Evolutionary conservation across 1,140 invertebrate genomes (phyloP).

Genomic region (honey bee (Apis mellifera)): DNA sequence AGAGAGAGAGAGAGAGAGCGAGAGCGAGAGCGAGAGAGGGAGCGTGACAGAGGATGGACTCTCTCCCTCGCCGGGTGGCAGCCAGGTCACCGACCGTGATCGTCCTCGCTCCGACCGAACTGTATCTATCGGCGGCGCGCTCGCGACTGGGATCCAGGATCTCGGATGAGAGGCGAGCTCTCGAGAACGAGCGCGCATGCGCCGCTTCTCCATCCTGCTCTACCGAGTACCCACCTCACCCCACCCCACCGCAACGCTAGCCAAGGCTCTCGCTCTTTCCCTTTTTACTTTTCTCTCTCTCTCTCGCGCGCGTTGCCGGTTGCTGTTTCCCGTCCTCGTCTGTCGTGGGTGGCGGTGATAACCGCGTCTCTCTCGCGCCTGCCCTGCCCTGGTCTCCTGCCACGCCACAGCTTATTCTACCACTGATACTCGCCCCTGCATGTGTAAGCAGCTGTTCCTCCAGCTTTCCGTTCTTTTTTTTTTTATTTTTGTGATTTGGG

Average conservation of each 20-base stretch:
- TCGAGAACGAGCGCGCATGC: conserved; percentile 60
- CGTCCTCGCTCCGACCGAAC: conserved; percentile 49
- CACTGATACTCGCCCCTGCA: not conserved
- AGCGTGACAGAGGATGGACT: conserved; percentile 51
- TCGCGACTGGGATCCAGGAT: conserved; percentile 69
- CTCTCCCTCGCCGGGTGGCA: conserved; percentile 55
- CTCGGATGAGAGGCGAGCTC: conserved; percentile 57
- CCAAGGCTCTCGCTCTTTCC: too few relatives aligned
- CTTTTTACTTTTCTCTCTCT: too few relatives aligned
- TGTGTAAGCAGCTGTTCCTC: not conserved
- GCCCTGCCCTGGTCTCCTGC: conserved; percentile 18
- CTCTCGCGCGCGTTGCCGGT: not conserved
- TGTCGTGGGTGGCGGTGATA: not conserved
- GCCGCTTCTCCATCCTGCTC: conserved; percentile 17
- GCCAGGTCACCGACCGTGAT: conserved; percentile 57
- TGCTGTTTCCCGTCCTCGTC: not conserved
- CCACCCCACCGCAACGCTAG: not conserved
- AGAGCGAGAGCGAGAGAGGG: not conserved
- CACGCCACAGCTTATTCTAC: not conserved
- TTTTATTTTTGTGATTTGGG: not conserved
- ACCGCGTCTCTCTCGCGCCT: not conserved
- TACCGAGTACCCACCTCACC: not conserved
- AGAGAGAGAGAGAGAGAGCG: conserved; percentile 6
- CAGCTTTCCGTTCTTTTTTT: not conserved
- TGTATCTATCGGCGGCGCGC: conserved; percentile 63